A percentile compares a stretch with the other conserved stretches of the same genome.
These are phyloP conservation scores for Synanthedon vespiformis DNA, from an alignment of 2,888 invertebrate species.

Conservation along the genomic window DNA sequence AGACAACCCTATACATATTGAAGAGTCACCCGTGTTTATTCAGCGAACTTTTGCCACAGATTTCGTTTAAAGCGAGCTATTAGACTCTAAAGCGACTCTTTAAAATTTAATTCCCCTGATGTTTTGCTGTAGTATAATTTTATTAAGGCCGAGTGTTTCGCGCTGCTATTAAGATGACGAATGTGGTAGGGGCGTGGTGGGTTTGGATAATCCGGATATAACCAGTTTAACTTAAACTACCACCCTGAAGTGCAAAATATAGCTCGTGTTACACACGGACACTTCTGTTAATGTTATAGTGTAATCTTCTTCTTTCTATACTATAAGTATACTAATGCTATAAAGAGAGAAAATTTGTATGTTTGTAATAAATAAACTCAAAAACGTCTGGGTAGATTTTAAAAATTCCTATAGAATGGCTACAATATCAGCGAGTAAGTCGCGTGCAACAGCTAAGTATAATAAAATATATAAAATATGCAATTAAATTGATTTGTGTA, in stretches of 20 bases:
- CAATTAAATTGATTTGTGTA: no score
- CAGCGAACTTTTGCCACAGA: slow-evolving; percentile 13
- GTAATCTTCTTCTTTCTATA: no score
- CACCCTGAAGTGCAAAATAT: background rate
- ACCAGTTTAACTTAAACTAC: slow-evolving; percentile 7
- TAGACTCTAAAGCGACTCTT: slow-evolving; percentile 8
- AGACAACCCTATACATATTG: background rate
- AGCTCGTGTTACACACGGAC: background rate
- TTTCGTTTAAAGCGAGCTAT: slow-evolving; percentile 20
- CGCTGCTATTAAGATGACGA: slow-evolving; percentile 31
- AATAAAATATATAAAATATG: no score
- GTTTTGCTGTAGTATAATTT: slow-evolving; percentile 46
- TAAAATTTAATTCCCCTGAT: slow-evolving; percentile 44
- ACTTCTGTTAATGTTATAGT: no score
- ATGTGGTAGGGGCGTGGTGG: slow-evolving; percentile 14
- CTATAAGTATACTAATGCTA: no score
- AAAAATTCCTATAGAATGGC: no score
- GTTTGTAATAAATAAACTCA: no score
- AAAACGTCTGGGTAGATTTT: no score
- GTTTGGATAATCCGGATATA: slow-evolving; percentile 22
- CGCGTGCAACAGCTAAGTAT: no score
- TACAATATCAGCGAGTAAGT: no score
- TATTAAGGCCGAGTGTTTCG: slow-evolving; percentile 31
- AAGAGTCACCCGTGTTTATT: slow-evolving; percentile 11
- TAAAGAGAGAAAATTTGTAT: no score